A percentile compares a stretch with the other conserved stretches of the same genome.
Conservation (phyloP, 2,888 invertebrate genomes). For the Platycheirus rosarum region DNA sequence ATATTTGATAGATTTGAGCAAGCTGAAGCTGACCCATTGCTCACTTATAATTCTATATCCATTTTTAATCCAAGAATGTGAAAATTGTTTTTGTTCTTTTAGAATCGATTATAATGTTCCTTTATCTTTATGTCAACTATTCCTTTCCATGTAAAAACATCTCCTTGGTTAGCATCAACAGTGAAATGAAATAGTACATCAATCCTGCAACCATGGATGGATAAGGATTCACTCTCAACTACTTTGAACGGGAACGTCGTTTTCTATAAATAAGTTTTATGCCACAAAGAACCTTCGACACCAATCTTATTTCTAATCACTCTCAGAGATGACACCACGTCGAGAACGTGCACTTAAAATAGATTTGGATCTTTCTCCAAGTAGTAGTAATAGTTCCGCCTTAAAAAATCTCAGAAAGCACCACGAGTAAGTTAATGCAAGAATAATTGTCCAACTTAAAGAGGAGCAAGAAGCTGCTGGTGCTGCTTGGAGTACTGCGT, state of each 20-base stretch:
- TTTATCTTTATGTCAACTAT: constrained; percentile 77
- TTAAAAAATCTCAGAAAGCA: constrained; percentile 35
- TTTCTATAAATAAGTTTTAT: constrained; percentile 86
- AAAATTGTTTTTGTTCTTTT: constrained; percentile 75
- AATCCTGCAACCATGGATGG: constrained; percentile 83
- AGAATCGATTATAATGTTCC: background rate
- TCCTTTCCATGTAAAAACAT: constrained; percentile 86
- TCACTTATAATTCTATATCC: constrained; percentile 70
- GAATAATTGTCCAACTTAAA: no score
- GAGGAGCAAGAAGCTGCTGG: constrained; percentile 36
- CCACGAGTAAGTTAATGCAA: constrained; percentile 26
- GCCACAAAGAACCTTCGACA: background rate
- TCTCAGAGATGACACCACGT: constrained; percentile 86
- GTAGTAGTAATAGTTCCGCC: constrained; percentile 12
- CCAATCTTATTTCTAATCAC: background rate
- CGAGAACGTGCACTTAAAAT: constrained; percentile 89
- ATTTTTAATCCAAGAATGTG: constrained; percentile 82
- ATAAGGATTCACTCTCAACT: constrained; percentile 85
- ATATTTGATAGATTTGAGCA: no score
- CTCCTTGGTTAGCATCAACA: constrained; percentile 85
- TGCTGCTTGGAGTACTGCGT: constrained; percentile 57
- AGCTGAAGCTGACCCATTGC: no score
- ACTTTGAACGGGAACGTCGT: constrained; percentile 86
- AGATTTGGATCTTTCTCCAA: constrained; percentile 84
- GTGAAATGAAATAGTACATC: constrained; percentile 86